Evolutionary conservation across 53 echinoderm and acorn worm species (phyloP), one percentile per base, ranked within the genome.

Genomic region (Mesocentrotus franciscanus): DNA sequence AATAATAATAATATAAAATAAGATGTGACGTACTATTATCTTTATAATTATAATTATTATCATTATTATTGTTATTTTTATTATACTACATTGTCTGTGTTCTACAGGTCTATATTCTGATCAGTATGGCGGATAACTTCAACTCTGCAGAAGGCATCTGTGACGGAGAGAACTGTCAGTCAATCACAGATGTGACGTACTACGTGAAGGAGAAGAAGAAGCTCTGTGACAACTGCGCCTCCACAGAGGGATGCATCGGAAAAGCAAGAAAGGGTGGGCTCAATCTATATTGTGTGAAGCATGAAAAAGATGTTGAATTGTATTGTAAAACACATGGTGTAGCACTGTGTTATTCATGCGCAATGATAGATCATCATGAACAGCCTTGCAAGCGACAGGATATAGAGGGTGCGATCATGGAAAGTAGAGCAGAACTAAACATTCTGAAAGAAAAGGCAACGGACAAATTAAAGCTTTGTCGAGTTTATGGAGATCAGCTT

Each of bases 121-220:
- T 84, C 84, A 84, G 17, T 15, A 84, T 84, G 84, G 84, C 79
- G 71, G 18, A 1, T 22, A 26, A 1, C 15, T 18, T 24, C 12
- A 78, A 8, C 22, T 27, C 12, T 35, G 84, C 35, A 39, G 33
- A 30, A 35, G 84, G 9, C 16, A 30, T 8, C 11, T 84, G 84
- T 84, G 33, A 84, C 2, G 49, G 84, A 17, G 36, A 39, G 8
- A 27, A 29, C 16, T 84, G 84, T 84, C 2, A 39, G 33, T 2
- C 32, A 9, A 49, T 18, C 17, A 84, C 24, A 22, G 84, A 17
- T 35, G 24, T 84, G 33, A 49, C 35, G 32, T 84, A 84, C 84
- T 33, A 84, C 84, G 84, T 84, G 84, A 35, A 33, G 33, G 84
- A 84, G 84, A 84, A 84, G 84, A 84, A 35, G n/a, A n/a, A n/a